Evolutionary conservation across 1,140 invertebrate species (phyloP).

Genomic region (Cylas formicarius): DNA sequence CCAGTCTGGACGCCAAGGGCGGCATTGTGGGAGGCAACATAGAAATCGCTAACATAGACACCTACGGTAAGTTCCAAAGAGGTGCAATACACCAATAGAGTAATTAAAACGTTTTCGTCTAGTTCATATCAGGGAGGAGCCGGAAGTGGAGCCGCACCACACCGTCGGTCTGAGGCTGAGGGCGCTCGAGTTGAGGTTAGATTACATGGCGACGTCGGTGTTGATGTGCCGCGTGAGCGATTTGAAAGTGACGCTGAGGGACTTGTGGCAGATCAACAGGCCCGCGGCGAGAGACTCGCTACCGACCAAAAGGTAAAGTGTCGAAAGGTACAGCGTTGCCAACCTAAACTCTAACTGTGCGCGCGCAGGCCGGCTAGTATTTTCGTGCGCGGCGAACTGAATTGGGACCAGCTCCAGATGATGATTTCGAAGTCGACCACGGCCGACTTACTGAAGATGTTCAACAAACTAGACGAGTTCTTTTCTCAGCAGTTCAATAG

Average conservation of each 20-base stretch:
- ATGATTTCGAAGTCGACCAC: conserved; percentile 96
- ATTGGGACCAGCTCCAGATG: conserved; percentile 92
- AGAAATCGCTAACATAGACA: conserved; percentile 82
- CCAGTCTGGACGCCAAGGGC: conserved; percentile 86
- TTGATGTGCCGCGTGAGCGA: conserved; percentile 83
- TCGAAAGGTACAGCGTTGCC: background rate
- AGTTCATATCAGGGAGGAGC: conserved; percentile 85
- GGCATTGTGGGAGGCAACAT: conserved; percentile 94
- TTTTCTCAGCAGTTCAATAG: conserved; percentile 93
- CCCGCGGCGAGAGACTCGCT: conserved; percentile 42
- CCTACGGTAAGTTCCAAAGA: conserved; percentile 57
- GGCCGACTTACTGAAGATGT: conserved; percentile 93
- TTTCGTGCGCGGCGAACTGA: conserved; percentile 85
- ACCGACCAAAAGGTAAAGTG: conserved; percentile 47
- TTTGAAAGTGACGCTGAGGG: conserved; percentile 68
- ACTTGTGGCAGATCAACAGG: conserved; percentile 66
- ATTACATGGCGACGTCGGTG: conserved; percentile 95
- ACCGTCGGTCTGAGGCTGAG: conserved; percentile 75
- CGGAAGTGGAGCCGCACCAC: conserved; percentile 83
- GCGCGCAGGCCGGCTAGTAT: conserved; percentile 73
- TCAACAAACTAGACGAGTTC: conserved; percentile 92
- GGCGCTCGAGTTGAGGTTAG: conserved; percentile 80
- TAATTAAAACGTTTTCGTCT: conserved; percentile 4
- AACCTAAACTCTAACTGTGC: conserved; percentile 16
- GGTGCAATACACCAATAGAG: background rate